Evolutionary conservation across 2,113 vertebrate genomes (phyloP).

Genomic region (Thamnaconus septentrionalis): DNA sequence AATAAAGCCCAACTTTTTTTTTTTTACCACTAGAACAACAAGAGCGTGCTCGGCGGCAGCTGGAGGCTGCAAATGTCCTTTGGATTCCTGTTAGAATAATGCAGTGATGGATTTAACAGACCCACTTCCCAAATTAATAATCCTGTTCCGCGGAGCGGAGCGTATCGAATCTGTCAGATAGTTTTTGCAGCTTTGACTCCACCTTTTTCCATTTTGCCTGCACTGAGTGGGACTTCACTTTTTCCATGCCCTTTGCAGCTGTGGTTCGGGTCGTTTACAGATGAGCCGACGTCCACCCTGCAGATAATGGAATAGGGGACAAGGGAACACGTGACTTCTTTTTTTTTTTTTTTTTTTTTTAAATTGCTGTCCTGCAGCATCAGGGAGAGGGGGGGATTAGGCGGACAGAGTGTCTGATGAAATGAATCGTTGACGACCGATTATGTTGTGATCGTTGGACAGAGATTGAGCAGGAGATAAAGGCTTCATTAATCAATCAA

Average conservation of each 20-base stretch:
- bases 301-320: constrained; percentile 59
- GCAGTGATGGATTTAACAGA: constrained; percentile 76
- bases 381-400: constrained; percentile 39
- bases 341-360: constrained; percentile 24
- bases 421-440: constrained; percentile 31
- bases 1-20: constrained; percentile 40
- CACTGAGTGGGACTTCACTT: constrained; percentile 50
- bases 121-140: constrained; percentile 75
- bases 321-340: constrained; percentile 38
- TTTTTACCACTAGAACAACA: constrained; percentile 61
- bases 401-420: constrained; percentile 53
- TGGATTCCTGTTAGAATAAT: constrained; percentile 72
- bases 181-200: constrained; percentile 61
- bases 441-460: constrained; percentile 34
- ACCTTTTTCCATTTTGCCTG: constrained; percentile 58
- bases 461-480: constrained; percentile 15
- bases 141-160: constrained; percentile 61
- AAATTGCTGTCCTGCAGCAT: background rate
- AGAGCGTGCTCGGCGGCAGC: constrained; percentile 45
- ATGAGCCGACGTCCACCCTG: constrained; percentile 57
- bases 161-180: constrained; percentile 70
- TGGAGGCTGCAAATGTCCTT: constrained; percentile 56
- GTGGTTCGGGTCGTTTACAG: constrained; percentile 69
- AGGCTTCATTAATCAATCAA: constrained; percentile 8
- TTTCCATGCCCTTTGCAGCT: constrained; percentile 65